Conservation (phyloP, 2,113 vertebrate genomes). For the Sphaerodactylus townsendi region DNA sequence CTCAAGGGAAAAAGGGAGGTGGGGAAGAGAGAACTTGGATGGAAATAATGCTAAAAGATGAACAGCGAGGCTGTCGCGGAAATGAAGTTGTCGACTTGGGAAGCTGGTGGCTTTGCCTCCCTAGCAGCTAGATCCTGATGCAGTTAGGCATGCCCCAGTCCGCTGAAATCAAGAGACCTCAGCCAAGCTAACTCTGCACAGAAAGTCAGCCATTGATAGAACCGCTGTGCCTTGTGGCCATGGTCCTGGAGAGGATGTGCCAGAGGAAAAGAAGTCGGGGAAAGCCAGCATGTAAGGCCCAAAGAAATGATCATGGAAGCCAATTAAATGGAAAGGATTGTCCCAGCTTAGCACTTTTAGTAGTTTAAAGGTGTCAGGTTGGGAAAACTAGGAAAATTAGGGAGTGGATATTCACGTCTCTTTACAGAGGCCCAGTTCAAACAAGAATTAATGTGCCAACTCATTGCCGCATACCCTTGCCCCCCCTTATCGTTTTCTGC, state of each 20-base stretch:
- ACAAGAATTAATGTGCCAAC: not conserved
- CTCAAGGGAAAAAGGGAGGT: not conserved
- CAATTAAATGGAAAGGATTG: not conserved
- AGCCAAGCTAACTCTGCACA: not conserved
- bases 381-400: not conserved
- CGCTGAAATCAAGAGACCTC: not conserved
- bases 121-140: not conserved
- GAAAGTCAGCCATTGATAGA: not conserved
- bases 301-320: too few relatives aligned
- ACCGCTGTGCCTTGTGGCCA: not conserved
- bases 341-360: not conserved
- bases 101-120: not conserved
- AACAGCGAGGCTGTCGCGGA: not conserved
- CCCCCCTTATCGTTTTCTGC: not conserved
- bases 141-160: not conserved
- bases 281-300: too few relatives aligned
- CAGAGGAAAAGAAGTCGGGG: not conserved
- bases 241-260: not conserved
- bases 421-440: not conserved
- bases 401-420: not conserved
- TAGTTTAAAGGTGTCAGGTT: too few relatives aligned
- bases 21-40: not conserved
- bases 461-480: not conserved
- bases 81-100: not conserved
- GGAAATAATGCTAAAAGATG: not conserved